These are phyloP conservation scores for Andrena praecox DNA, from an alignment of 2,888 invertebrate species.

Conservation along the genomic window DNA sequence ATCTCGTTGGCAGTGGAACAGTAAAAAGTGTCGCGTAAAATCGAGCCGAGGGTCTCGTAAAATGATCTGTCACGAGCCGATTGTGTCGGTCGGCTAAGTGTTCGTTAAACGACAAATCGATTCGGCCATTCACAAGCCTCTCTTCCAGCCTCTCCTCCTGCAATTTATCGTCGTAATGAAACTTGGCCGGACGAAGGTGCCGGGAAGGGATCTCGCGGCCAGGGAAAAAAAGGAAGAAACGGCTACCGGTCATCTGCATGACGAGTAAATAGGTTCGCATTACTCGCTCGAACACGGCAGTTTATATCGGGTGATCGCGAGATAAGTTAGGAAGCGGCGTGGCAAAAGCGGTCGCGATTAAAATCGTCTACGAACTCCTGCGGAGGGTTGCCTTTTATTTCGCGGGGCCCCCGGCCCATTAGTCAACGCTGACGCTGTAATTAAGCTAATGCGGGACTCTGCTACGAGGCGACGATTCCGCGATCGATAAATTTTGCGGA, in stretches of 20 bases:
- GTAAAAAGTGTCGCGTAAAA: background rate
- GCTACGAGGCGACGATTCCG: slow-evolving; percentile 16
- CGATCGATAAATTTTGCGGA: background rate
- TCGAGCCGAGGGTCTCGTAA: background rate
- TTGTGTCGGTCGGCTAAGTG: slow-evolving; percentile 1
- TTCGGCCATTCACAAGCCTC: slow-evolving; percentile 47
- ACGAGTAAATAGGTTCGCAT: slow-evolving; percentile 80
- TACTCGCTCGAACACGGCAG: slow-evolving; percentile 76
- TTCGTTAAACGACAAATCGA: slow-evolving; percentile 40
- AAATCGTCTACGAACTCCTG: slow-evolving; percentile 9
- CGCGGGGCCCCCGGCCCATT: background rate
- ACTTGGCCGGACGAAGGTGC: slow-evolving; percentile 58
- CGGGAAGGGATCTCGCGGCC: slow-evolving; percentile 51
- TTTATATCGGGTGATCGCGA: slow-evolving; percentile 74
- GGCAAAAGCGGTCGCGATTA: slow-evolving; percentile 41
- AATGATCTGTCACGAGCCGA: slow-evolving; percentile 1
- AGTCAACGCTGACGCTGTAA: background rate
- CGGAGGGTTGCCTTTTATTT: background rate
- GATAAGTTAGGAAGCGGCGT: slow-evolving; percentile 69
- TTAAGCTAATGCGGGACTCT: slow-evolving; percentile 43
- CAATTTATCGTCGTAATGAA: slow-evolving; percentile 75
- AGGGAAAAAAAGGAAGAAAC: slow-evolving; percentile 59
- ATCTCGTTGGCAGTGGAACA: background rate
- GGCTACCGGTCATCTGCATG: slow-evolving; percentile 81
- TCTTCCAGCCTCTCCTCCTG: slow-evolving; percentile 22